Evolutionary conservation across 2,888 invertebrate species (phyloP).

Genomic region (Harmothoe impar): DNA sequence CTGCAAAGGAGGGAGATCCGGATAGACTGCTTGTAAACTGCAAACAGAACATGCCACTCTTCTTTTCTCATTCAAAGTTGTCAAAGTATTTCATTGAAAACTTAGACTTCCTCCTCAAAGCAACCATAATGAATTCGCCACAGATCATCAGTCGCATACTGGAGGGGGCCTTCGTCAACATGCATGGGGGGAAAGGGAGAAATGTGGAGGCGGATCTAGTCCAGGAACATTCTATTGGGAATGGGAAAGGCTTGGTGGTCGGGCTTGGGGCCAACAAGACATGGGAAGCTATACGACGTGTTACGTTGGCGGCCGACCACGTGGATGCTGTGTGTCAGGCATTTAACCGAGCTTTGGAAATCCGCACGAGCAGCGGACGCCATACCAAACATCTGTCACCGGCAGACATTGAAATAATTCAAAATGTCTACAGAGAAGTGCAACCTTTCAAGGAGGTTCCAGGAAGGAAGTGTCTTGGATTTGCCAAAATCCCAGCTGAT

Average conservation of each 20-base stretch:
- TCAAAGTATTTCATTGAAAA: slow-evolving; percentile 39
- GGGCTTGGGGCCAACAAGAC: slow-evolving; percentile 39
- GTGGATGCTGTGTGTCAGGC: background rate
- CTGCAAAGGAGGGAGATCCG: slow-evolving; percentile 48
- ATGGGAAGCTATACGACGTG: background rate
- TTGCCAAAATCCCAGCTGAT: background rate
- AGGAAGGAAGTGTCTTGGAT: background rate
- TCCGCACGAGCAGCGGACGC: background rate
- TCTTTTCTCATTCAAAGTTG: slow-evolving; percentile 21
- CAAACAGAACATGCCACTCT: slow-evolving; percentile 52
- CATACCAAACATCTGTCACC: background rate
- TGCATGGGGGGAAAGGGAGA: background rate
- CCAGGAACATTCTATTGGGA: slow-evolving; percentile 13
- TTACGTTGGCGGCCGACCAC: slow-evolving; percentile 5
- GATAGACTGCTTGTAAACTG: background rate
- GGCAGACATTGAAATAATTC: background rate
- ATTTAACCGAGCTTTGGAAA: background rate
- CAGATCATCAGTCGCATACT: background rate
- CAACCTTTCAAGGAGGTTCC: background rate
- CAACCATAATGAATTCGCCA: background rate
- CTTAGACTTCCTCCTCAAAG: slow-evolving; percentile 7
- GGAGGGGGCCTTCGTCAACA: slow-evolving; percentile 38
- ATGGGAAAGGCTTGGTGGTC: slow-evolving; percentile 9
- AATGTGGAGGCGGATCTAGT: slow-evolving; percentile 37
- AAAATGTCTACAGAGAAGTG: background rate